Percentiles rank a stretch among this genome's conserved stretches.
These are phyloP conservation scores for Vidua chalybeata DNA, from an alignment of 2,113 vertebrate species.

Conservation along the genomic window DNA sequence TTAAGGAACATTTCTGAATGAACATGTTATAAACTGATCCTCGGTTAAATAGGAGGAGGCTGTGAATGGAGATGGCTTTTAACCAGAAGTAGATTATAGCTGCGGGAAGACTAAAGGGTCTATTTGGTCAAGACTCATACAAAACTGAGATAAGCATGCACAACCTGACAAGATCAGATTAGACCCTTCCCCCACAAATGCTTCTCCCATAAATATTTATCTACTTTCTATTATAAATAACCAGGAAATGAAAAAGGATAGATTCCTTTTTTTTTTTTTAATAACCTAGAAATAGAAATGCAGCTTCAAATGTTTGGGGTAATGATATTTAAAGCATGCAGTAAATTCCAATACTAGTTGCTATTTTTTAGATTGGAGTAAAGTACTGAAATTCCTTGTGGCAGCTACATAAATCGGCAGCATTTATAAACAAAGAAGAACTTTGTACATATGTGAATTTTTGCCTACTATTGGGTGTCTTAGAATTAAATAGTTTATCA, in stretches of 20 bases:
- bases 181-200: slow-evolving; percentile 57
- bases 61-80: slow-evolving; percentile 61
- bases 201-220: slow-evolving; percentile 62
- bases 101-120: slow-evolving; percentile 44
- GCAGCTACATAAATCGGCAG: neutral
- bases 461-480: neutral
- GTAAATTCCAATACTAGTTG: slow-evolving; percentile 35
- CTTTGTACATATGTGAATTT: slow-evolving; percentile 29
- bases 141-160: slow-evolving; percentile 62
- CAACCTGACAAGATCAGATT: slow-evolving; percentile 66
- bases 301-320: neutral
- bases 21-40: slow-evolving; percentile 42
- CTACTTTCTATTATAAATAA: slow-evolving; percentile 55
- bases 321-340: slow-evolving; percentile 1
- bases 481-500: slow-evolving; percentile 20
- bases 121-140: slow-evolving; percentile 65
- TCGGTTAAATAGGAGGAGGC: slow-evolving; percentile 31
- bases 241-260: slow-evolving; percentile 37
- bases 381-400: neutral
- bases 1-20: slow-evolving; percentile 41
- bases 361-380: neutral
- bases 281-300: slow-evolving; percentile 3
- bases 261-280: neutral
- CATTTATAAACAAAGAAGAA: slow-evolving; percentile 21
- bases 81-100: slow-evolving; percentile 64